Base-by-base conservation (phyloP, 2,797 vertebrate genomes). In the Microhierax caerulescens region DNA sequence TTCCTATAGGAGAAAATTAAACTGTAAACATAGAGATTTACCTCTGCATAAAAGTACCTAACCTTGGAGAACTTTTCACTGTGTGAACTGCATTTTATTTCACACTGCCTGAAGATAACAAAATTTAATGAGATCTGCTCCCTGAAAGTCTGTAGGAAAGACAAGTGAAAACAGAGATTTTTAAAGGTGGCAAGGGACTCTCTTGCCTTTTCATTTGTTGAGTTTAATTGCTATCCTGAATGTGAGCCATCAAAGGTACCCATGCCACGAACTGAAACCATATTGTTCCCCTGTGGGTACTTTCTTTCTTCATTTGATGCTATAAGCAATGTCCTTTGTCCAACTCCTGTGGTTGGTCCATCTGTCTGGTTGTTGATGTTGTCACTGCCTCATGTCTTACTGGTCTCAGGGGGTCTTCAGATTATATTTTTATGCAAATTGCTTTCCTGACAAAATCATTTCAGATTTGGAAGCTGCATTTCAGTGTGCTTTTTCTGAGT, bases 181-280 rank as follows among this genome's bases (percentile, higher is more conserved):
- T 91, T 85, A 83, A 77, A 60, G 16, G 34, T 77, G 32, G 34
- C 74, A 85, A 72, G 72, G 83, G 93, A 77, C 30, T 86, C 22
- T 17, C 73, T 70, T 82, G 67, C 43, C 32, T 97, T 94, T 93
- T 87, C 41, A 68, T 85, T 76, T 60, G 10, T 51, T 74, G 6
- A 27, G 24, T 85, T 95, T 96, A 94, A 95, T 94, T 91, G 77
- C 45, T 87, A 30, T 36, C 68, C 84, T 87, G 83, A 94, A 70
- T 68, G 32, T 50, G 73, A 89, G 51, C 50, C 70, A 82, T 70
- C 80, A 86, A 50, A 94, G 56, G 68, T 95, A 61, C 21, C 24
- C 47, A 36, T 67, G 85, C 83, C 69, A 83, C 70, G 90, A 91
- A 85, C 24, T 24, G 75, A 82, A 95, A 64, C 81, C 77, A 61